Percentiles rank a stretch among this genome's conserved stretches.
These are phyloP conservation scores for Sebastes fasciatus DNA, from an alignment of 2,113 vertebrate species.

Conservation along the genomic window DNA sequence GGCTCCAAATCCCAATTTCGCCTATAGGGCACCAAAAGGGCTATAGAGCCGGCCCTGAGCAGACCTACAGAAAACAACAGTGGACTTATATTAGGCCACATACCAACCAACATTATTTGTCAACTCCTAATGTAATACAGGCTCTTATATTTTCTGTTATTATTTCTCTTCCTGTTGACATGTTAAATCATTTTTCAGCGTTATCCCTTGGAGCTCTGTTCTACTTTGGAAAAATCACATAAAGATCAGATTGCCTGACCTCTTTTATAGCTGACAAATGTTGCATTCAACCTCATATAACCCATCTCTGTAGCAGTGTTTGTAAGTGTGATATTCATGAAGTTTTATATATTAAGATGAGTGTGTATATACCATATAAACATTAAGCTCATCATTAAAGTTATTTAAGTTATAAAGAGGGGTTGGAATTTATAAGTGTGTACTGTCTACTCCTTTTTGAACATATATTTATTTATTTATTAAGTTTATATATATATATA, in stretches of 20 bases:
- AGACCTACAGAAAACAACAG: background rate
- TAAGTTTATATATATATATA: too few relatives aligned
- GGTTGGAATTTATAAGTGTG: too few relatives aligned
- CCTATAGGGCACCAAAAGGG: too few relatives aligned
- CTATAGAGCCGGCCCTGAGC: background rate
- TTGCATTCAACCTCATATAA: background rate
- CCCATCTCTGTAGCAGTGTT: background rate
- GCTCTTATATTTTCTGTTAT: background rate
- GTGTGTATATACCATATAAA: too few relatives aligned
- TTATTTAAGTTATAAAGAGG: too few relatives aligned
- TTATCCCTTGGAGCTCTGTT: background rate
- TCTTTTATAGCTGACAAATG: conserved; percentile 1
- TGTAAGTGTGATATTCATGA: background rate
- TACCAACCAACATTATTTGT: background rate
- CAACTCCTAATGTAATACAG: background rate
- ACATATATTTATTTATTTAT: too few relatives aligned
- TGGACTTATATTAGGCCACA: background rate
- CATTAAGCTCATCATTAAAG: too few relatives aligned
- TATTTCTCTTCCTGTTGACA: background rate
- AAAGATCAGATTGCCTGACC: background rate
- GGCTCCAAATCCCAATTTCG: too few relatives aligned
- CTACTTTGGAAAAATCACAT: background rate
- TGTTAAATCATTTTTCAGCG: background rate
- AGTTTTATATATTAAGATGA: too few relatives aligned
- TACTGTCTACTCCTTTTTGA: too few relatives aligned